Evolutionary conservation across 35 echinoderm and acorn worm genomes (phyloP), one percentile per base, ranked within the genome.

Genomic region (Apostichopus japonicus): DNA sequence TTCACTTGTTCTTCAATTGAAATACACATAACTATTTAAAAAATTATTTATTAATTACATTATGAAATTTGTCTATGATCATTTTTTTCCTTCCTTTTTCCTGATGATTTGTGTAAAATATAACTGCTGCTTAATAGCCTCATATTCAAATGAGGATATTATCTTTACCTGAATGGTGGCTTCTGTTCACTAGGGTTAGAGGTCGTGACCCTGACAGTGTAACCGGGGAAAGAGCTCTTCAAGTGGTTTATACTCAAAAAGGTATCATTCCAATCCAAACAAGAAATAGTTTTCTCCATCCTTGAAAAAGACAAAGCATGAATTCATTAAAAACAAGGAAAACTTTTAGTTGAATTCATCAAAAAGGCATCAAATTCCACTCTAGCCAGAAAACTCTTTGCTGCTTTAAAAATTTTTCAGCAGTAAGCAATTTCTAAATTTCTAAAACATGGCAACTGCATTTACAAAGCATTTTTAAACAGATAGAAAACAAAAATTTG

Each of bases 241-340:
- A 98, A 86, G 59, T 98, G 96, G 71, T 95, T 92, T 15, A 94
- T 86, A 56, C 75, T 92, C 24, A 98, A 81, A 67, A 96, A 98
- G 8, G 96, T 98, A 56, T 98, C 96, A 80, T 95, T 94, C 94
- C 94, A 98, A 72, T 98, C 90, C 93, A 98, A 80, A 3, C 79
- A 93, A 5, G 94, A 21, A 24, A 96, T 93, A 71, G 91, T 90
- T 19, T 95, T 95, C 55, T 87, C 72, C 92, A 98, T 94, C 56
- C 95, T 96, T 22, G 1, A 57, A 5, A 93, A 14, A 15, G 55
- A 92, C 6, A 81, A 23, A 10, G 23, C 5, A 83, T 44, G 33
- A 44, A 44, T 44, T 44, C 2, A 33, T 33, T 33, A 33, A 51
- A 82, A 83, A 52, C 63, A 81, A 22, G 1, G 52, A 57, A 17